Base-by-base conservation (phyloP, 2,888 invertebrate genomes). In the Eupelmus urozonus region DNA sequence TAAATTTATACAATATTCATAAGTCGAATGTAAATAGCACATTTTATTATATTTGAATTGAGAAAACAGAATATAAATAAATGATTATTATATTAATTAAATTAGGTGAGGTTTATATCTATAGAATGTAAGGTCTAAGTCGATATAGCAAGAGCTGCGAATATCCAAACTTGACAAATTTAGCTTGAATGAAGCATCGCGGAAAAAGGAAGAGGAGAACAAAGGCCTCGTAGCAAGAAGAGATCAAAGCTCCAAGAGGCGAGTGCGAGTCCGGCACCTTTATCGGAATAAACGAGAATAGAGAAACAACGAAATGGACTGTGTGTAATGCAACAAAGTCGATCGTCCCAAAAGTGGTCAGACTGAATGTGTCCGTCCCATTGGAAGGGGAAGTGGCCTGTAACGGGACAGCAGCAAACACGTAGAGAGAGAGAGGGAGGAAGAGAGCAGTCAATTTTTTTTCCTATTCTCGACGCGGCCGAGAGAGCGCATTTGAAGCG, bases 391-490 rank as follows among this genome's bases (percentile, higher is more conserved):
- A 2, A 9, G 9, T 16, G 57, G 25, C 53, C 66, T 79, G 78
- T 79, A 79, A 81, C 72, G 78, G 76, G 67, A 70, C 59, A 57
- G 65, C 20, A 25, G 63, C 23, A 29, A 27, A 66, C n/a, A n/a
- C n/a, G n/a, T n/a, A n/a, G n/a, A n/a, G n/a, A n/a, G n/a, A n/a
- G n/a, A n/a, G n/a, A n/a, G n/a, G n/a, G n/a, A n/a, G n/a, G n/a
- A n/a, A n/a, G n/a, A 40, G 53, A 75, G 78, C 71, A 75, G 75
- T 70, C 79, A 79, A 82, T 82, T 82, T 76, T 67, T 70, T 42
- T 11, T 62, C 42, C 20, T 9, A 7, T 45, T n/a, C 51, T 34
- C 62, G 34, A 1, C 13, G 18, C 27, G 13, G n/a, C 13, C 25
- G 45, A 11, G 11, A 13, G 42, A 20, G 23, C 20, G 7, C 16